Conservation (phyloP, 2,113 vertebrate species). For the Gallinago paraguaiae region DNA sequence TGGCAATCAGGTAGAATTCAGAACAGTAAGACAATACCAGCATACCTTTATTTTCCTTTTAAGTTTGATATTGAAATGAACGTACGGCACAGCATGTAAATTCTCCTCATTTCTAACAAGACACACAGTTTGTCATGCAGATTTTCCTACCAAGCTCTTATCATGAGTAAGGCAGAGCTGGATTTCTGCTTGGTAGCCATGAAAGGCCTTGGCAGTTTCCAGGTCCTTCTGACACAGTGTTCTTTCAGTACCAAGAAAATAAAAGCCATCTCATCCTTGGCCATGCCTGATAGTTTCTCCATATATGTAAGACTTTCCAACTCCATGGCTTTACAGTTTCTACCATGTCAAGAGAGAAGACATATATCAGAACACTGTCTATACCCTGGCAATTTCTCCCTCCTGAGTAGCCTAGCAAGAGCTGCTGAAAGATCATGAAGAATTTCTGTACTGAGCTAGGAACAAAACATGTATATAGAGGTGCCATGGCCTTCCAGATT, state of each 20-base stretch:
- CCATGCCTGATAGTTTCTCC: neutral
- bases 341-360: neutral
- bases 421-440: neutral
- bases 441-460: neutral
- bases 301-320: neutral
- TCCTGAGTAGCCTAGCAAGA: neutral
- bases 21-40: neutral
- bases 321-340: neutral
- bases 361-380: neutral
- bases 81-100: neutral
- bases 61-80: neutral
- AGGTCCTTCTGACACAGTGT: neutral
- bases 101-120: neutral
- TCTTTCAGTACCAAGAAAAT: neutral
- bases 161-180: neutral
- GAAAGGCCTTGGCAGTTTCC: neutral
- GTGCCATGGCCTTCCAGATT: neutral
- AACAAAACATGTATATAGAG: neutral
- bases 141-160: neutral
- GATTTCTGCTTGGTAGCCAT: neutral
- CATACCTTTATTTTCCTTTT: neutral
- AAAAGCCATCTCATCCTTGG: neutral
- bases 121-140: neutral
- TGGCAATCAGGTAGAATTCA: neutral
- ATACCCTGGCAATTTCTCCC: neutral